Percentiles rank a stretch among this genome's conserved stretches.
Conservation (phyloP, 2,797 vertebrate genomes). For the Danio albolineatus region DNA sequence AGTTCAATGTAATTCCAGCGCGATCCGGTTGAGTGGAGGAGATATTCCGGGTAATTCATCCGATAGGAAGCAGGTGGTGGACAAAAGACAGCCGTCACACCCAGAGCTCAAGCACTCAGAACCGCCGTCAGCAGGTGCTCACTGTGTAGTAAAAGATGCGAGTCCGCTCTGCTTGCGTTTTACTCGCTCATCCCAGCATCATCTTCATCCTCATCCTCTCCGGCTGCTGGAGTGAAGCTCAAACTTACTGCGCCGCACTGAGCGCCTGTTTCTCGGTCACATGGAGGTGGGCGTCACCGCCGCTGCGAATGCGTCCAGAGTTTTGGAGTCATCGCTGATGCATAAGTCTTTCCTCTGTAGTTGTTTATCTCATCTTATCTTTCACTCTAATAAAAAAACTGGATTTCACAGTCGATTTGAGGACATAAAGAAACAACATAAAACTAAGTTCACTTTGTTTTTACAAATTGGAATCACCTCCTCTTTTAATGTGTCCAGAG, state of each 20-base stretch:
- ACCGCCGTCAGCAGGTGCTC: slow-evolving; percentile 56
- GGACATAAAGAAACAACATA: too few relatives aligned
- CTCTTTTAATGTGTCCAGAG: too few relatives aligned
- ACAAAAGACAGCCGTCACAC: slow-evolving; percentile 69
- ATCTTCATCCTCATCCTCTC: not conserved
- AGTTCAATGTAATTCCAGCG: slow-evolving; percentile 2
- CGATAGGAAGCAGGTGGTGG: slow-evolving; percentile 52
- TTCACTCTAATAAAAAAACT: too few relatives aligned
- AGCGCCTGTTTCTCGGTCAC: slow-evolving; percentile 2
- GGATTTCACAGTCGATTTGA: too few relatives aligned
- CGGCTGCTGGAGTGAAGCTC: slow-evolving; percentile 5
- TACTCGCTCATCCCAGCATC: not conserved
- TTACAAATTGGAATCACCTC: too few relatives aligned
- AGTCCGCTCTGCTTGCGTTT: not conserved
- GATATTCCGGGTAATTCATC: slow-evolving; percentile 16
- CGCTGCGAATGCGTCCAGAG: not conserved
- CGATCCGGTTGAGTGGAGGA: not conserved
- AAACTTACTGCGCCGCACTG: slow-evolving; percentile 18
- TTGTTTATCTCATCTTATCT: too few relatives aligned
- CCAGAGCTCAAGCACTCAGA: slow-evolving; percentile 61
- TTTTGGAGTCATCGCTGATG: too few relatives aligned
- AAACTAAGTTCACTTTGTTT: too few relatives aligned
- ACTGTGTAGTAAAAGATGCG: not conserved
- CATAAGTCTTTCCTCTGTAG: too few relatives aligned
- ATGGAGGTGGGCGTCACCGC: slow-evolving; percentile 32